These are phyloP conservation scores for Ophion costatus DNA, from an alignment of 2,888 invertebrate genomes.

Conservation along the genomic window DNA sequence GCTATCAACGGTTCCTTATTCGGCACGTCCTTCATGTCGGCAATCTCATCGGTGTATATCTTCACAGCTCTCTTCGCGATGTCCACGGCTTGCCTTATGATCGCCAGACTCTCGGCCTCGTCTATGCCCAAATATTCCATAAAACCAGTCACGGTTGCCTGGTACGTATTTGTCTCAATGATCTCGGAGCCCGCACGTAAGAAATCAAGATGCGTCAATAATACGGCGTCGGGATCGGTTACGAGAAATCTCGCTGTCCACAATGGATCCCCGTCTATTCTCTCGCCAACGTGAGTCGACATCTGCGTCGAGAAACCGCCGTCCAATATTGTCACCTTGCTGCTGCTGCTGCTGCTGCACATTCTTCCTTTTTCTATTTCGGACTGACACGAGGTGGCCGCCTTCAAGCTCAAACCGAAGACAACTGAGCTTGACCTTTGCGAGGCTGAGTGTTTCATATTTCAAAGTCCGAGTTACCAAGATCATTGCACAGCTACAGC, in stretches of 20 bases:
- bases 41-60: constrained; percentile 62
- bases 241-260: constrained; percentile 94
- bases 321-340: constrained; percentile 82
- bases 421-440: constrained; percentile 63
- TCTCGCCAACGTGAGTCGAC: constrained; percentile 89
- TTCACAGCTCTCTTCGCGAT: constrained; percentile 89
- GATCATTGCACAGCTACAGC: constrained; percentile 44
- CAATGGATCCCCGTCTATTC: constrained; percentile 92
- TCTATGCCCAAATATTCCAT: constrained; percentile 88
- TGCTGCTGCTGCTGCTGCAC: constrained; percentile 28
- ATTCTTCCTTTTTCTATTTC: constrained; percentile 46
- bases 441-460: constrained; percentile 47
- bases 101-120: constrained; percentile 87
- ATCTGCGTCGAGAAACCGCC: constrained; percentile 93
- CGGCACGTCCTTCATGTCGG: constrained; percentile 81
- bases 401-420: constrained; percentile 43
- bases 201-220: constrained; percentile 92
- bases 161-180: constrained; percentile 95
- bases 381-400: constrained; percentile 32
- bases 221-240: constrained; percentile 90
- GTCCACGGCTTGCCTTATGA: constrained; percentile 90
- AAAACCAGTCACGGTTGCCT: constrained; percentile 88
- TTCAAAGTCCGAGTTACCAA: constrained; percentile 59
- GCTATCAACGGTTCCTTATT: constrained; percentile 87
- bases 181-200: constrained; percentile 93